Evolutionary conservation across 2,113 vertebrate genomes (phyloP), one percentile per base, ranked within the genome.

Genomic region (Oryzias curvinotus): DNA sequence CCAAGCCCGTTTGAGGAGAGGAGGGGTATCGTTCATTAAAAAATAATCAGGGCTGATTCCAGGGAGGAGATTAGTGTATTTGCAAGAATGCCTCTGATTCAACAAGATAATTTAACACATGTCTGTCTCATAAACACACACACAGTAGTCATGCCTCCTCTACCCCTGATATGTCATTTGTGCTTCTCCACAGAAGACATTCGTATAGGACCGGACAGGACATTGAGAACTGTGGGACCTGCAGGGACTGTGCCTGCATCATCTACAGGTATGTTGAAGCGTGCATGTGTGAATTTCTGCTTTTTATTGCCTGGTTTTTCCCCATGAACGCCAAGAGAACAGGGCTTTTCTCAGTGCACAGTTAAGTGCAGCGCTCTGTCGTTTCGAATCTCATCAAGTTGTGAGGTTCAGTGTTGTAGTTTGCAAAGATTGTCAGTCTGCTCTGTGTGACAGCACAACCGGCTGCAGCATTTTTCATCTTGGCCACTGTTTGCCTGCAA

Each of bases 161-260:
- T 84, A 61, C 71, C 75, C 86, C 76, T 86, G 83, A 85, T 85
- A 78, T 81, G 82, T 86, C 81, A 91, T 89, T 57, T 66, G 23
- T 82, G 75, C 83, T 86, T 88, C 75, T 80, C 73, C 47, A 55
- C 90, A 95, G 94, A 89, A 90, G 94, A 73, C 91, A 92, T 88
- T 94, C 91, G 0, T 94, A 95, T 88, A 84, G 92, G 19, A 94
- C 94, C 0, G 94, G 94, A 63, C 93, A 95, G 80, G 94, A 95
- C 87, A 94, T 94, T 12, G 92, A 94, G 83, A 95, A 95, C 93
- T 94, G 94, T 7, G 94, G 94, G 62, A 94, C 94, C 68, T 95
- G 94, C 89, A 92, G 94, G 66, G 94, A 95, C 90, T 95, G 94
- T 0, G 94, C 93, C 70, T 95, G 94, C 88, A 95, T 95, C 89